A percentile compares a stretch with the other conserved stretches of the same genome.
phyloP scores from a whole-genome alignment of 2,113 vertebrate species.

The Callionymus lyra region DNA sequence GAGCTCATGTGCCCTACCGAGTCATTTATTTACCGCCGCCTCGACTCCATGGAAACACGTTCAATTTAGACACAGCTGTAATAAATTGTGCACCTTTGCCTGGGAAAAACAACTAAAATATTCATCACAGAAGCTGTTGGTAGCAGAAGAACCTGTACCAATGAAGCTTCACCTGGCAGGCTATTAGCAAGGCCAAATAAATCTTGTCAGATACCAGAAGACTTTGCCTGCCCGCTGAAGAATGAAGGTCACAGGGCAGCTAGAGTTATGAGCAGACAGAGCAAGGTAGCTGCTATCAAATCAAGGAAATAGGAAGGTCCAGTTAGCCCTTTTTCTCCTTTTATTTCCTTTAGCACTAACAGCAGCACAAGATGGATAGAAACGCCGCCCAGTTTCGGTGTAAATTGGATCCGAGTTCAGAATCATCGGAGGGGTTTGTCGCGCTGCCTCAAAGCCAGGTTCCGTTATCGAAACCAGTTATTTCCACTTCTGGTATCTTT shows the following conservation, averaged over 20 bases:
- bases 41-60: not conserved
- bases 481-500: no score
- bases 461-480: no score
- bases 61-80: conserved; percentile 1
- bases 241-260: conserved; percentile 66
- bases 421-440: no score
- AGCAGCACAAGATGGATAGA: no score
- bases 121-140: conserved; percentile 58
- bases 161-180: conserved; percentile 64
- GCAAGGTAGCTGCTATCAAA: conserved; percentile 46
- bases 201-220: conserved; percentile 64
- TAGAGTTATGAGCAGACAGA: conserved; percentile 55
- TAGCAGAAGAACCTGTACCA: conserved; percentile 58
- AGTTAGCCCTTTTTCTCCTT: conserved; percentile 17
- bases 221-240: conserved; percentile 54
- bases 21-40: not conserved
- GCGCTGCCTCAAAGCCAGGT: no score
- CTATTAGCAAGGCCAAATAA: conserved; percentile 67
- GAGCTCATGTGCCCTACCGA: not conserved
- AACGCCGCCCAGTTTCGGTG: no score
- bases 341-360: conserved; percentile 15
- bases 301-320: conserved; percentile 58
- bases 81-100: conserved; percentile 5
- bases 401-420: no score
- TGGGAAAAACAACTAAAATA: conserved; percentile 31